Percentiles rank a stretch among this genome's conserved stretches.
Evolutionary conservation across 2,113 vertebrate species (phyloP).

Genomic region (Oreochromis aureus): DNA sequence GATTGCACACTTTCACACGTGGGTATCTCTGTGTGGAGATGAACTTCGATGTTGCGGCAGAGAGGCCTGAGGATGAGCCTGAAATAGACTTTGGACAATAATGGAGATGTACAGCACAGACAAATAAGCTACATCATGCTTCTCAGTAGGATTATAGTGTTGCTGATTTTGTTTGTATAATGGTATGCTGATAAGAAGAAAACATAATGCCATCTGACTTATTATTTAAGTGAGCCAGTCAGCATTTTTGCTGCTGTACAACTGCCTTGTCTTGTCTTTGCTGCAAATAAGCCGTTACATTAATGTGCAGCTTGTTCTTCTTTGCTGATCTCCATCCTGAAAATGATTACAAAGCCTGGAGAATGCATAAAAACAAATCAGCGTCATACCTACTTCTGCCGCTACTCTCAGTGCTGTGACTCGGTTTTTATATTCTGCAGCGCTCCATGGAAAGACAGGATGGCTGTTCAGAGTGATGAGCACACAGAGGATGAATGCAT

Average conservation of each 20-base stretch:
- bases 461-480: background rate
- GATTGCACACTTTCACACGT: background rate
- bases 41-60: rapidly evolving
- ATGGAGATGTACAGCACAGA: background rate
- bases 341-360: background rate
- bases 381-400: rapidly evolving
- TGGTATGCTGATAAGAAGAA: background rate
- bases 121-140: background rate
- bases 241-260: background rate
- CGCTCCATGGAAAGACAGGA: background rate
- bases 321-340: background rate
- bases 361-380: background rate
- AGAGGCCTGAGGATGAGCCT: background rate
- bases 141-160: background rate
- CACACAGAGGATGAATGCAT: background rate
- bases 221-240: background rate
- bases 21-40: background rate
- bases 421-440: background rate
- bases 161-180: background rate
- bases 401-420: background rate
- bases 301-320: background rate
- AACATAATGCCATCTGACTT: background rate
- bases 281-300: background rate
- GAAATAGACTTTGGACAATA: background rate
- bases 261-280: background rate